Evolutionary conservation across 2,888 invertebrate species (phyloP), one percentile per base, ranked within the genome.

Genomic region (Phrixothrix hirtus): DNA sequence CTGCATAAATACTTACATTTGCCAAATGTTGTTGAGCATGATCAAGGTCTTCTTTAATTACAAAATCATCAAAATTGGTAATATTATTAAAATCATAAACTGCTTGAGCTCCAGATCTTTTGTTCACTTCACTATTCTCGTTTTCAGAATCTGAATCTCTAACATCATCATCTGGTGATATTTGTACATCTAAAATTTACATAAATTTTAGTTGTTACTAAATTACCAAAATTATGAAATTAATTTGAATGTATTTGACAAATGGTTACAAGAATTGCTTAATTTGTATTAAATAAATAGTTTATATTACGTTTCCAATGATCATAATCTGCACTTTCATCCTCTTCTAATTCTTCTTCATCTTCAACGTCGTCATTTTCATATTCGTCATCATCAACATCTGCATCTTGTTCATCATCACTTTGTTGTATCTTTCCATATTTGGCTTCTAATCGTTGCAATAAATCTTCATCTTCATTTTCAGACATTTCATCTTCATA

Each of bases 391-490:
- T 78, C 78, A 69, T 68, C 80, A 67, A 67, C 79, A 60, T 61
- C 80, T 72, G 73, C 71, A 30, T 76, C 74, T 14, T 59, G 62
- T 51, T 71, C 65, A 57, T 82, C 81, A 7, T 69, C 67, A 26
- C 46, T 42, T 11, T 44, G 48, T 10, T 83, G 83, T 43, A 88
- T 72, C 58, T 85, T 83, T 39, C 88, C 88, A 70, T 88, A 88
- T 78, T 87, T 87, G 15, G 83, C 85, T 69, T 88, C 88, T 47
- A 88, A 75, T 58, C 87, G 81, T 65, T 78, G 85, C 63, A 88
- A 77, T 35, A 88, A 75, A 57, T 88, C 87, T 3, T 80, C 80
- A 67, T 88, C 88, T 66, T 59, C 58, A 15, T 49, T 45, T 51
- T 55, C 58, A 15, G 56, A 45, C 25, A 49, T 45, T 31, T 55